A percentile compares a stretch with the other conserved stretches of the same genome.
phyloP scores from a whole-genome alignment of 2,113 vertebrate genomes.

The Porphyrio hochstetteri region DNA sequence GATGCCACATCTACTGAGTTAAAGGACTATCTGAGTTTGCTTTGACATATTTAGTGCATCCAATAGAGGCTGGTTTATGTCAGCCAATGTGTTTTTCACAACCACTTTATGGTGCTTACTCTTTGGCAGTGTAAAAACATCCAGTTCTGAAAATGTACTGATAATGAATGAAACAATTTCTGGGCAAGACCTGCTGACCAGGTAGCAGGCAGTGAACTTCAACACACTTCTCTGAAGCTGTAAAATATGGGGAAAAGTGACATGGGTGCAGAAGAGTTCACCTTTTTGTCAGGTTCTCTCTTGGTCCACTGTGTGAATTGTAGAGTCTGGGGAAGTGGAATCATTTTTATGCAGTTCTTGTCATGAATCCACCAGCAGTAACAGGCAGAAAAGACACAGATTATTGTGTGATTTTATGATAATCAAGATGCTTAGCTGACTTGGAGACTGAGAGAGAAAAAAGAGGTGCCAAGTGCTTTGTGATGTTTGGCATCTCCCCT shows the following conservation, averaged over 20 bases:
- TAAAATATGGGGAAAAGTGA: background rate
- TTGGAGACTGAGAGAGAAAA: background rate
- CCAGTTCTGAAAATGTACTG: background rate
- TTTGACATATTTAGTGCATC: conserved; percentile 60
- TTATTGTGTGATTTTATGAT: conserved; percentile 52
- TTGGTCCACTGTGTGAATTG: conserved; percentile 7
- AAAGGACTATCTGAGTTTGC: conserved; percentile 38
- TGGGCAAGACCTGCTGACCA: background rate
- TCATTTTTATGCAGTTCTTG: conserved; percentile 25
- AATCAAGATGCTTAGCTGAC: background rate
- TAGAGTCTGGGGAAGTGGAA: background rate
- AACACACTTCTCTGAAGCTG: background rate
- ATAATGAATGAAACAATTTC: conserved; percentile 43
- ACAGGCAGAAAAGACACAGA: conserved; percentile 6
- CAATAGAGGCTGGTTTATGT: conserved; percentile 21
- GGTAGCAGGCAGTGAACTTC: conserved; percentile 33
- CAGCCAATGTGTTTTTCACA: conserved; percentile 20
- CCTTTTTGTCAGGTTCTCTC: background rate
- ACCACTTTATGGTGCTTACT: background rate
- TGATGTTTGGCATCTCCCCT: conserved; percentile 49
- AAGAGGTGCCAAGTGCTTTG: conserved; percentile 10
- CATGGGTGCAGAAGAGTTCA: conserved; percentile 7
- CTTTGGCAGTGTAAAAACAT: background rate
- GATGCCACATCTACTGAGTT: background rate
- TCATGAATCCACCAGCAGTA: conserved; percentile 15